Evolutionary conservation across 2,113 vertebrate species (phyloP).

Genomic region (Pao palembangensis): DNA sequence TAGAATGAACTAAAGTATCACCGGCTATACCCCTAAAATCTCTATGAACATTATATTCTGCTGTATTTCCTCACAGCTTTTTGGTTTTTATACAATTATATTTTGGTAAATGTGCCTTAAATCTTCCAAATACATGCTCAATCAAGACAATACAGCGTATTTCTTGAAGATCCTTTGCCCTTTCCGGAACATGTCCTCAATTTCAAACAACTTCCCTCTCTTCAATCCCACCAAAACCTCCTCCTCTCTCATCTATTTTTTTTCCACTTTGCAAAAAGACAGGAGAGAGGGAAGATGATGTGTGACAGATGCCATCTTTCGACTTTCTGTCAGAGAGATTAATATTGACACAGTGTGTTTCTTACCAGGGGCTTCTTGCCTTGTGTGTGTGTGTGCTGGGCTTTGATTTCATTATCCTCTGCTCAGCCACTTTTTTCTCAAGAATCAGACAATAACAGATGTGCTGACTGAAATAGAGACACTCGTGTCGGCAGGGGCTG

Average conservation of each 20-base stretch:
- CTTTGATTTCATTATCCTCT: constrained; percentile 79
- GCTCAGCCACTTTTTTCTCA: constrained; percentile 77
- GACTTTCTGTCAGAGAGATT: constrained; percentile 82
- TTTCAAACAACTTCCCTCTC: constrained; percentile 57
- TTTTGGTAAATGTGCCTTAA: background rate
- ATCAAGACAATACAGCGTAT: constrained; percentile 2
- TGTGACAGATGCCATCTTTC: constrained; percentile 82
- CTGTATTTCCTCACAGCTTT: too few species aligned
- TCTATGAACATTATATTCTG: too few species aligned
- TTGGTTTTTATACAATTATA: too few species aligned
- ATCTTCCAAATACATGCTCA: background rate
- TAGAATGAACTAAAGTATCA: too few species aligned
- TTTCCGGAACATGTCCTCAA: constrained; percentile 49
- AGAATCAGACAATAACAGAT: constrained; percentile 84
- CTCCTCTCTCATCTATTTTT: constrained; percentile 55
- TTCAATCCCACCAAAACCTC: constrained; percentile 48
- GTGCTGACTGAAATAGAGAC: constrained; percentile 74
- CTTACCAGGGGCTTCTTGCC: constrained; percentile 76
- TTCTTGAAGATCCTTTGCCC: constrained; percentile 31
- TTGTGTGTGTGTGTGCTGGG: constrained; percentile 75
- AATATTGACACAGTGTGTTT: constrained; percentile 83
- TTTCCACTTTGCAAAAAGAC: constrained; percentile 70
- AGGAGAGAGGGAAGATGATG: constrained; percentile 76
- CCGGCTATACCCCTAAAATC: too few species aligned
- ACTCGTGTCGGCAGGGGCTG: constrained; percentile 62